Evolutionary conservation across 2,797 vertebrate species (phyloP), one percentile per base, ranked within the genome.

Genomic region (Danio choprae): DNA sequence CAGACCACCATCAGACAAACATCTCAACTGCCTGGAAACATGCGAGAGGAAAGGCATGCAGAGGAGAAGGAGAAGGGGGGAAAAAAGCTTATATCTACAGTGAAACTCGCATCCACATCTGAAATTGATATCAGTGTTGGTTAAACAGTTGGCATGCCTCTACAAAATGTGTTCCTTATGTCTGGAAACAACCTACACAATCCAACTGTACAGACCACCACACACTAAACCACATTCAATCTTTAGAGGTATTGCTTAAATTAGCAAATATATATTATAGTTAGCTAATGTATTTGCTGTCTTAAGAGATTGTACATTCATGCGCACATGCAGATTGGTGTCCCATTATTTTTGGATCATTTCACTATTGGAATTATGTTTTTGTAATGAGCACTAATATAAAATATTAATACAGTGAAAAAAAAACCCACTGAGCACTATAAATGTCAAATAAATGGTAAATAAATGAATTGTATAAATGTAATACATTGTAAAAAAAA

Each of bases 51-150:
- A 65, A 78, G 38, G 60, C 69, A 73, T 68, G 70, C 51, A 5
- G 58, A 62, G n/a, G 8, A 79, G 36, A 41, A 10, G 22, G 4
- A 7, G 22, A 40, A 51, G 18, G 29, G 12, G 20, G 16, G 51
- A 13, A 13, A 5, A 40, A 4, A 55, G 38, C 18, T 3, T 48
- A 29, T n/a, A 63, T 62, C 18, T 51, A 79, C 56, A 29, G 29
- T 41, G 62, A 79, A 79, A 60, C 56, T 16, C 58, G 13, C 44
- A 70, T 70, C 44, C 44, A 70, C 67, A 70, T 70, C 77, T 79
- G 65, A 79, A 79, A 79, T 70, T 50, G 12, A 60, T 69, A 70
- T 62, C 55, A 11, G 43, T 29, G 53, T 58, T 59, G 62, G 75
- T 56, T 60, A 68, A 73, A 59, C 67, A 43, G 16, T 64, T 69